Conservation (phyloP, 2,113 vertebrate species). For the Apteryx owenii region DNA sequence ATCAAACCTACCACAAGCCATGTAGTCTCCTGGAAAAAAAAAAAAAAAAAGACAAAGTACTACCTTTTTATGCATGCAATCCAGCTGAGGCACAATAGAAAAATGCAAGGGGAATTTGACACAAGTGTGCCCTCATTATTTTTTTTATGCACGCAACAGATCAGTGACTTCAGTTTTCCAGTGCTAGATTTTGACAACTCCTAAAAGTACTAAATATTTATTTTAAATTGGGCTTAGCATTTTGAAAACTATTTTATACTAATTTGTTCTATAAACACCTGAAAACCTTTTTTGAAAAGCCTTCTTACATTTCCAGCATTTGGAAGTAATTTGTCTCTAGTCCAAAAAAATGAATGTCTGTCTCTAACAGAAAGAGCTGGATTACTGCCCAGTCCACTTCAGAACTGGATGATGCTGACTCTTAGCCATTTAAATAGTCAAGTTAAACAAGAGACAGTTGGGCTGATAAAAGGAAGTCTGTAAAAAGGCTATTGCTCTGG, state of each 20-base stretch:
- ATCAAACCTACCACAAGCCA: background rate
- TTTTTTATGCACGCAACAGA: background rate
- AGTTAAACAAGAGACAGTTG: conserved; percentile 60
- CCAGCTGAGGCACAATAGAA: background rate
- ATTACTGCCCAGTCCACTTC: conserved; percentile 68
- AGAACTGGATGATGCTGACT: conserved; percentile 64
- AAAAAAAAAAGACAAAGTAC: fast-evolving
- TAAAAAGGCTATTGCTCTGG: conserved; percentile 27
- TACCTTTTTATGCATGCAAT: background rate
- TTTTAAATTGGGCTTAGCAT: conserved; percentile 50
- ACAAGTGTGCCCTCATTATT: background rate
- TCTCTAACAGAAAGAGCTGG: conserved; percentile 64
- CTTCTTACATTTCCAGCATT: conserved; percentile 64
- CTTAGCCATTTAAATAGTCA: conserved; percentile 58
- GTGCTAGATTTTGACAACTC: conserved; percentile 43
- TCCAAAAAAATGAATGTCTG: conserved; percentile 54
- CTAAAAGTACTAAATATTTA: conserved; percentile 70
- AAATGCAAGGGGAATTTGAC: background rate
- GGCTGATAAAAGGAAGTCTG: conserved; percentile 56
- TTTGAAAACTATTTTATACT: conserved; percentile 65
- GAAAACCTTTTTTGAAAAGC: conserved; percentile 37
- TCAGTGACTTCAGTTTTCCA: background rate
- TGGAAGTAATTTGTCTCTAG: conserved; percentile 72
- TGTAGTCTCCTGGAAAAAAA: background rate
- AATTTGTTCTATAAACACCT: conserved; percentile 71